Conservation (phyloP, 1,140 invertebrate genomes). For the Sminthurides bifidus region DNA sequence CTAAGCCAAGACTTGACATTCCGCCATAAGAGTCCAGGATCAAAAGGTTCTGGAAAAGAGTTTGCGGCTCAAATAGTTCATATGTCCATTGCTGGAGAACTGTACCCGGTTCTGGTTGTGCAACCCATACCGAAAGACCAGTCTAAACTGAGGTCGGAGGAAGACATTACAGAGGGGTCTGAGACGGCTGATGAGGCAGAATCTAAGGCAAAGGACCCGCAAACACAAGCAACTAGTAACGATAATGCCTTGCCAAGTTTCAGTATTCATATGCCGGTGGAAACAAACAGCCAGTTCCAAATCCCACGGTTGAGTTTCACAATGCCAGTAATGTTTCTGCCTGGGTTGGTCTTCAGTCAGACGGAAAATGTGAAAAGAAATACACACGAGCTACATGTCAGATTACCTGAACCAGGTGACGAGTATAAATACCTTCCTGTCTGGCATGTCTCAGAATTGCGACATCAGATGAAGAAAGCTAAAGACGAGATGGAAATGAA, state of each 20-base stretch:
- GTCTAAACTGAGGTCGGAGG: background rate
- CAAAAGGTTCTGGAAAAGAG: background rate
- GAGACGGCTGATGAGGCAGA: no score
- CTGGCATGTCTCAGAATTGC: no score
- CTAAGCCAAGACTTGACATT: background rate
- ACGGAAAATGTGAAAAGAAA: conserved; percentile 2
- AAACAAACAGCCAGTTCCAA: conserved; percentile 9
- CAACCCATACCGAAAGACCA: background rate
- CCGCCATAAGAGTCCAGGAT: background rate
- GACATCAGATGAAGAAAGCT: no score
- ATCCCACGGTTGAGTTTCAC: conserved; percentile 2
- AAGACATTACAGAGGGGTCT: background rate
- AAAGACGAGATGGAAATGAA: no score
- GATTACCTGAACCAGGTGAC: background rate
- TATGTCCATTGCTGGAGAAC: background rate
- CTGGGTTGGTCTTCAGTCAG: conserved; percentile 2
- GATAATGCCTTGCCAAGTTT: conserved; percentile 4
- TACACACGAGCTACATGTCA: conserved; percentile 8
- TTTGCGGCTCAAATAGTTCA: background rate
- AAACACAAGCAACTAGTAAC: background rate
- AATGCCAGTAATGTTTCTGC: background rate
- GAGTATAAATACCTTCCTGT: background rate
- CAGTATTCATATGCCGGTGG: conserved; percentile 4
- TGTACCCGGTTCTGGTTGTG: background rate
- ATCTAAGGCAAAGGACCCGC: background rate